Base-by-base conservation (phyloP, 2,797 vertebrate genomes). In the Danio tinwini region DNA sequence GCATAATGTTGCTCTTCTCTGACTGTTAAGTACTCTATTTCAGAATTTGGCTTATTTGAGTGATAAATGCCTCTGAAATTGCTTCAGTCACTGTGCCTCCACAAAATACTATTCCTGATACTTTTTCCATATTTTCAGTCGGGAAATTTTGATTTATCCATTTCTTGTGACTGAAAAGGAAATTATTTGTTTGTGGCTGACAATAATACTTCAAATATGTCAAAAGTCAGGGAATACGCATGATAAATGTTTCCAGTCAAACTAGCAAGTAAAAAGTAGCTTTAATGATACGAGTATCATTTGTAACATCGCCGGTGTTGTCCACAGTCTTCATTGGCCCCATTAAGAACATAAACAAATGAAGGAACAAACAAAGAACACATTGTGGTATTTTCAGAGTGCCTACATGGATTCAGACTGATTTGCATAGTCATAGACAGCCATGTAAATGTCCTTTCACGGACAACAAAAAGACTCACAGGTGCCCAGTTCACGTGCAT, bases 341-440 rank as follows among this genome's bases (percentile, higher is more conserved):
- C 74, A 83, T 37, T 64, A 84, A 84, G 88, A 89, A 88, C 71
- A 83, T 90, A 92, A 85, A 88, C 91, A 93, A 94, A 93, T 84
- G 52, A 81, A 86, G 5, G 81, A 86, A 81, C 76, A 79, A 79
- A 74, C 85, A 61, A 55, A 73, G 47, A 14, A 70, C n/a, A 55
- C 53, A 70, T 37, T 78, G 52, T 65, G 71, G 82, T 88, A 84
- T 80, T 87, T 87, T 70, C 80, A 84, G 76, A 74, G 76, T 84
- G 87, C 82, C 84, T 65, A 81, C 87, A 90, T 88, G 90, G 86
- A 87, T 88, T 63, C 82, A 82, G 82, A 76, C 68, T 44, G 78
- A 93, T 95, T 95, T 95, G 93, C 93, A 93, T 94, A 89, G 88
- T 86, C 90, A 93, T 89, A 90, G 91, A 89, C 86, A 86, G 83